A percentile compares a stretch with the other conserved stretches of the same genome.
These are phyloP conservation scores for Butorides virescens DNA, from an alignment of 2,113 vertebrate species.

Conservation along the genomic window DNA sequence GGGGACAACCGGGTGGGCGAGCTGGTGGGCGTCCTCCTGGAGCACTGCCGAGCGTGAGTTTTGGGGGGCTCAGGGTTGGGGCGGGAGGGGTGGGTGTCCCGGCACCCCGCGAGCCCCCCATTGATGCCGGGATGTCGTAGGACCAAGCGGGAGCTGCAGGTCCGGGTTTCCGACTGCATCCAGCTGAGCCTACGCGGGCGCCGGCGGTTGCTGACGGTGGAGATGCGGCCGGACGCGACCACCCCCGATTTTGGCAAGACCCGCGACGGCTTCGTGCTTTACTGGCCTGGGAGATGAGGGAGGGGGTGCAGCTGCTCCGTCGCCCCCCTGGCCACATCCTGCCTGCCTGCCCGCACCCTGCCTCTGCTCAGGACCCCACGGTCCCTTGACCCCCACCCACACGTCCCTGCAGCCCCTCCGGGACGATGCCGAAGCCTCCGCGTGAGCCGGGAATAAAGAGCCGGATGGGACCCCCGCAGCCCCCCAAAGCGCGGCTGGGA, in stretches of 20 bases:
- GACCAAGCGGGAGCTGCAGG: slow-evolving; percentile 65
- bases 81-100: rapidly evolving
- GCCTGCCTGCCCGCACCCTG: background rate
- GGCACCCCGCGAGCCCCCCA: rapidly evolving
- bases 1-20: slow-evolving; percentile 87
- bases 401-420: rapidly evolving
- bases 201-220: slow-evolving; percentile 75
- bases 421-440: background rate
- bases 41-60: slow-evolving; percentile 85
- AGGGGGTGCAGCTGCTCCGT: too few relatives aligned
- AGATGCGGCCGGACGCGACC: slow-evolving; percentile 54
- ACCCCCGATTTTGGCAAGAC: slow-evolving; percentile 82
- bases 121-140: slow-evolving; percentile 44
- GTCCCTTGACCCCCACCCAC: too few relatives aligned
- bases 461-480: background rate
- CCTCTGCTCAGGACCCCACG: background rate
- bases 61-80: background rate
- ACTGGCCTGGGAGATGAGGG: slow-evolving; percentile 17
- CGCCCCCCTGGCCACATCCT: background rate
- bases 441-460: background rate
- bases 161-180: slow-evolving; percentile 79
- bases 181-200: slow-evolving; percentile 77
- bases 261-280: slow-evolving; percentile 77
- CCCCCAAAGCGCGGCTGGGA: background rate
- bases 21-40: slow-evolving; percentile 84